Conservation (phyloP, 2,797 vertebrate genomes). For the Ceyx erithaca region DNA sequence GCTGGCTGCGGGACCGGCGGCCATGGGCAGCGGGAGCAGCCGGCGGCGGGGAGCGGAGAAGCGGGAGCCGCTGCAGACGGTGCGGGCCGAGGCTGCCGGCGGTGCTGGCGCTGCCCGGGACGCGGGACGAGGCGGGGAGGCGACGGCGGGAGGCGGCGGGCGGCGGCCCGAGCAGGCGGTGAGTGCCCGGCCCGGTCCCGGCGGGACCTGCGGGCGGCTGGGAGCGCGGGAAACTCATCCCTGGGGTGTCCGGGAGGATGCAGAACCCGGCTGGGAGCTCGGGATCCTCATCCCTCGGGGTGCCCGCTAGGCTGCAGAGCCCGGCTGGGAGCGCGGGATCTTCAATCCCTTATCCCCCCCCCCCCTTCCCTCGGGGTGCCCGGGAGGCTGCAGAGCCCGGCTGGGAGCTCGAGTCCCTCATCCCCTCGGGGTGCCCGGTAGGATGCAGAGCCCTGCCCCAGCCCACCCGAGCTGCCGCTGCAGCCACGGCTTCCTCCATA, state of each 20-base stretch:
- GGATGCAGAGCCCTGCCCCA: rapidly evolving
- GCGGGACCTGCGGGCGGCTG: background rate
- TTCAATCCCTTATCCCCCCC: too few relatives aligned
- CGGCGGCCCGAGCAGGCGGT: background rate
- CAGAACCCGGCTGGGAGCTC: too few relatives aligned
- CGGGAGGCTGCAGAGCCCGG: too few relatives aligned
- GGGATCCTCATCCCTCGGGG: too few relatives aligned
- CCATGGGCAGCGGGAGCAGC: conserved; percentile 65
- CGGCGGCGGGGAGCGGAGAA: conserved; percentile 2
- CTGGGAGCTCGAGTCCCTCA: too few relatives aligned
- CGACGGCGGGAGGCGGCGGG: background rate
- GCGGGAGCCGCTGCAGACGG: conserved; percentile 50
- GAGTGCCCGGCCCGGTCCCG: background rate
- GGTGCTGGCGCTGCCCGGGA: background rate
- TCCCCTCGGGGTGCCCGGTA: too few relatives aligned
- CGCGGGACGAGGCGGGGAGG: background rate
- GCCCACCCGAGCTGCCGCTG: background rate
- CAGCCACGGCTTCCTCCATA: background rate
- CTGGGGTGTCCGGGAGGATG: too few relatives aligned
- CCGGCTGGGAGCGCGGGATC: too few relatives aligned
- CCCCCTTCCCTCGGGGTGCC: too few relatives aligned
- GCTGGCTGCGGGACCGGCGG: background rate
- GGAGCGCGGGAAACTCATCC: too few relatives aligned
- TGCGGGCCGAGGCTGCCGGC: conserved; percentile 35
- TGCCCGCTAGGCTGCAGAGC: too few relatives aligned